Evolutionary conservation across 1,140 invertebrate genomes (phyloP).

Genomic region (Thalassaphorura encarpata): DNA sequence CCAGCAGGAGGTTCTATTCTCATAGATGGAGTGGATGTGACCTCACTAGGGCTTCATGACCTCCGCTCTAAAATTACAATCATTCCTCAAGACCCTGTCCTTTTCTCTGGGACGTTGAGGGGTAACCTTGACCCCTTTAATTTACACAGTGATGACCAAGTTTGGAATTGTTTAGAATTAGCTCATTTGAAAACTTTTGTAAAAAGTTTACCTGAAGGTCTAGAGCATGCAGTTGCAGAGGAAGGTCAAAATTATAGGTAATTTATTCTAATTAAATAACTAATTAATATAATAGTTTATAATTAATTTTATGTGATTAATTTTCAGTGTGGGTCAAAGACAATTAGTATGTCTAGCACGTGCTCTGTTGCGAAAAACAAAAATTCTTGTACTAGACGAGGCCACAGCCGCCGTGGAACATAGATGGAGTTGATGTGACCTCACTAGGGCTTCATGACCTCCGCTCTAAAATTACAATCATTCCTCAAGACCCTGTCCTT

Average conservation of each 20-base stretch:
- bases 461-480: constrained; percentile 47
- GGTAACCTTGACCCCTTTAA: constrained; percentile 75
- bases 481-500: constrained; percentile 60
- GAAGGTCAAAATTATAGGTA: constrained; percentile 63
- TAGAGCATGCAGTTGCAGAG: constrained; percentile 38
- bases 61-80: constrained; percentile 49
- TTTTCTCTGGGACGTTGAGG: constrained; percentile 70
- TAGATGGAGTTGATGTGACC: too few relatives aligned
- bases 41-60: constrained; percentile 47
- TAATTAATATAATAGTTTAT: not conserved
- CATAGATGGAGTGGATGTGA: constrained; percentile 48
- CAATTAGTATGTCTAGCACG: constrained; percentile 79
- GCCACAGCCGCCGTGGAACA: constrained; percentile 46
- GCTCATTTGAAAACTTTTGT: constrained; percentile 69
- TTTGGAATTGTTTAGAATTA: constrained; percentile 70
- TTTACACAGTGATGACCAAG: constrained; percentile 58
- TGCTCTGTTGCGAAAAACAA: constrained; percentile 78
- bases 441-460: constrained; percentile 4
- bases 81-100: constrained; percentile 66
- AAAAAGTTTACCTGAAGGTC: constrained; percentile 45
- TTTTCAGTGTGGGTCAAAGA: constrained; percentile 68
- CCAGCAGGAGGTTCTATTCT: constrained; percentile 41
- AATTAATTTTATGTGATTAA: constrained; percentile 26
- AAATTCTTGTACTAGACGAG: constrained; percentile 64
- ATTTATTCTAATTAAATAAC: not conserved